Evolutionary conservation across 1,140 invertebrate species (phyloP), one percentile per base, ranked within the genome.

Genomic region (Cyclina sinensis): DNA sequence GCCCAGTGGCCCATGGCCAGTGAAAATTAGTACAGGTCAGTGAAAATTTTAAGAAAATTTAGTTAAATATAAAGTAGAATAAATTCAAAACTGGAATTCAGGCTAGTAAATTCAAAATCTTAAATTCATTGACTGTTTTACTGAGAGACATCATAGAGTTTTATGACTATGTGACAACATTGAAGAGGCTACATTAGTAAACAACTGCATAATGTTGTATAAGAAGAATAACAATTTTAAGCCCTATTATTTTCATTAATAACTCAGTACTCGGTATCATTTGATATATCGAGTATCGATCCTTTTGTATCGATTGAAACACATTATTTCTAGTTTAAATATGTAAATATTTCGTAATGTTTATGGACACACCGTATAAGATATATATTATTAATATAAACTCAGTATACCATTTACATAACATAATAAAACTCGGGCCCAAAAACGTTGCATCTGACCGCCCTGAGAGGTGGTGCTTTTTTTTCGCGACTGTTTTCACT

Each of bases 331-430:
- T 73, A 73, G 68, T 73, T 73, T 73, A 73, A 73, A 73, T 73
- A 73, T 73, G 68, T 73, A 73, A 73, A 73, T 73, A 73, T 35
- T 73, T 73, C n/a, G 68, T 73, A n/a, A 73, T 73, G 68, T 73
- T 73, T 73, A 73, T 73, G n/a, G 18, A 73, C 68, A 37, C 68
- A 73, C 68, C 68, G 68, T 73, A 73, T 73, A 73, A 73, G 68
- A 73, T 73, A 73, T 73, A 73, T 73, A 73, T 73, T 73, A 73
- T 73, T 73, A 73, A 73, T 73, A 73, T 73, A 73, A 73, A 73
- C 68, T 30, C 68, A 73, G 68, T 73, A 73, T 73, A 73, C 68
- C 68, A 73, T 37, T 73, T 73, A 73, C 68, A 73, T 73, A 32
- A 73, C 68, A 73, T 73, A 73, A 73, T 73, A 73, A 73, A 73